phyloP scores from a whole-genome alignment of 1,140 invertebrate genomes.

The Parapsyche elsis region DNA sequence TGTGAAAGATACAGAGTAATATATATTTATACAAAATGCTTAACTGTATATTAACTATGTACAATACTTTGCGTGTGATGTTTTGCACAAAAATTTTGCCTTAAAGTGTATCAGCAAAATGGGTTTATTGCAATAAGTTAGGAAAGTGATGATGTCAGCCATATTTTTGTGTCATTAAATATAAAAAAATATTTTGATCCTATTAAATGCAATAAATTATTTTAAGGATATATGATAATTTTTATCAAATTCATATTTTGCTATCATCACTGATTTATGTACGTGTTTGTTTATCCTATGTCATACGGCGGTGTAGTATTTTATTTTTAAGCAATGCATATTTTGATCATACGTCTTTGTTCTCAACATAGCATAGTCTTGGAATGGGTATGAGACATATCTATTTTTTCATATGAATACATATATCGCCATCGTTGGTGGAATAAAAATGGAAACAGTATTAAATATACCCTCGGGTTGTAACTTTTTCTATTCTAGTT shows the following conservation, averaged over 20 bases:
- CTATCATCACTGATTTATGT: too few relatives aligned
- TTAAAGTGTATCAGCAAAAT: not conserved
- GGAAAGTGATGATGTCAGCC: not conserved
- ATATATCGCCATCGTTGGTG: constrained; percentile 3
- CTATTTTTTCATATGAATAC: constrained; percentile 9
- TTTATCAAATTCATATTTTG: not conserved
- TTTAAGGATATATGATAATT: not conserved
- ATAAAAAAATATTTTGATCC: not conserved
- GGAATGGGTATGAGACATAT: constrained; percentile 29
- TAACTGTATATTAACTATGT: not conserved
- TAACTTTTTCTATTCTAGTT: not conserved
- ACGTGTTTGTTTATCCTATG: too few relatives aligned
- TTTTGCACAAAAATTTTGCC: constrained; percentile 16
- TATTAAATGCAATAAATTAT: constrained; percentile 3
- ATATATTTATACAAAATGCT: constrained; percentile 14
- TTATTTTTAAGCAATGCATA: not conserved
- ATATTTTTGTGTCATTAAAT: constrained; percentile 26
- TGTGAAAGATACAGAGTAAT: constrained; percentile 8
- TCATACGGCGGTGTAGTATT: not conserved
- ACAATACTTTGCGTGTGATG: constrained; percentile 11
- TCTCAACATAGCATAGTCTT: not conserved
- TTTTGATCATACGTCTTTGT: not conserved
- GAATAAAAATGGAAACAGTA: constrained; percentile 16
- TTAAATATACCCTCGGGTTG: not conserved
- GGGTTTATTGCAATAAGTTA: not conserved